Conservation (phyloP, 2,888 invertebrate genomes). For the Troides helena region DNA sequence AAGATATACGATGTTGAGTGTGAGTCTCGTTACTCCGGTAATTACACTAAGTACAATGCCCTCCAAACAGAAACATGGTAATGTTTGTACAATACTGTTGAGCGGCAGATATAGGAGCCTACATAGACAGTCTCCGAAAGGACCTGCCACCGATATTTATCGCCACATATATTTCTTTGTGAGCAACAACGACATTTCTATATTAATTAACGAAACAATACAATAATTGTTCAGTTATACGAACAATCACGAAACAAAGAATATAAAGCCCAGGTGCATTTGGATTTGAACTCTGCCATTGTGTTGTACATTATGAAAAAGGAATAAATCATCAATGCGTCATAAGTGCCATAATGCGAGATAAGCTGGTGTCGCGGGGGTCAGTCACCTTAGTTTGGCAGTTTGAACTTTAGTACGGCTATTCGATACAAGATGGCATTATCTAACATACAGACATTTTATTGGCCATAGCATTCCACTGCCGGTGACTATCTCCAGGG, state of each 20-base stretch:
- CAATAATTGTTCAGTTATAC: slow-evolving; percentile 15
- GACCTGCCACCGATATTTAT: no score
- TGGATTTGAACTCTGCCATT: slow-evolving; percentile 24
- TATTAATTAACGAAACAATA: slow-evolving; percentile 16
- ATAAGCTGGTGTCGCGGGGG: slow-evolving; percentile 49
- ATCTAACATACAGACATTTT: background rate
- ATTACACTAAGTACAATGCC: no score
- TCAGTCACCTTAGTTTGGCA: slow-evolving; percentile 68
- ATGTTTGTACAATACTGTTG: no score
- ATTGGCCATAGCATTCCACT: no score
- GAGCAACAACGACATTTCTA: background rate
- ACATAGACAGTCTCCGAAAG: no score
- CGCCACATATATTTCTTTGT: background rate
- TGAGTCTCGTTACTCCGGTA: no score
- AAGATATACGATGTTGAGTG: no score
- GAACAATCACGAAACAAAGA: background rate
- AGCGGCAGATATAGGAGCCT: no score
- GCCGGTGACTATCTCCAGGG: no score
- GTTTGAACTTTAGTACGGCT: slow-evolving; percentile 66
- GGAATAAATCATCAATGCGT: slow-evolving; percentile 42
- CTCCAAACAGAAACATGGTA: no score
- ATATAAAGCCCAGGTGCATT: slow-evolving; percentile 29
- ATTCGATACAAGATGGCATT: slow-evolving; percentile 45
- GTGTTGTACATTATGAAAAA: slow-evolving; percentile 37
- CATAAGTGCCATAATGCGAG: slow-evolving; percentile 41